Conservation (phyloP, 2,888 invertebrate species). For the Drosophila histrio region DNA sequence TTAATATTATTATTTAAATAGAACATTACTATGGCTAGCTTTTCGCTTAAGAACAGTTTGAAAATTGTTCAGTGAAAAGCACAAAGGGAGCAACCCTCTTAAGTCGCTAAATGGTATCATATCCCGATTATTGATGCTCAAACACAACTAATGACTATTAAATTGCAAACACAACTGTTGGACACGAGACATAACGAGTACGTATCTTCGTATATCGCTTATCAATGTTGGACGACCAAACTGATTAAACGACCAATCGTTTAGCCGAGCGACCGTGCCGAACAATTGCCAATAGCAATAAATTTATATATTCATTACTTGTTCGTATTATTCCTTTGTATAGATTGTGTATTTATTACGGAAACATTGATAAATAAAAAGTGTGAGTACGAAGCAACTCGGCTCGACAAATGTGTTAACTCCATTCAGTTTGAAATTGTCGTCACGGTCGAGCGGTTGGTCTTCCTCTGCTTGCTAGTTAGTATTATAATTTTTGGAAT, state of each 20-base stretch:
- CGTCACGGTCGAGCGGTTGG: slow-evolving; percentile 27
- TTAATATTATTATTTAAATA: too few relatives aligned
- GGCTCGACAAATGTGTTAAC: neutral
- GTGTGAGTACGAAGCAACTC: neutral
- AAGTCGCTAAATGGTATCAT: neutral
- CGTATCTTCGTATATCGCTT: slow-evolving; percentile 7
- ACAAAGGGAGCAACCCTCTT: neutral
- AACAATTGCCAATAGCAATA: slow-evolving; percentile 6
- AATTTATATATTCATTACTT: slow-evolving; percentile 3
- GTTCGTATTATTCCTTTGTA: neutral
- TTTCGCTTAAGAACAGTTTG: neutral
- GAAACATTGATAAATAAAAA: slow-evolving; percentile 25
- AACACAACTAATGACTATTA: slow-evolving; percentile 15
- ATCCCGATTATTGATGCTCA: neutral
- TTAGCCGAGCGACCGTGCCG: neutral
- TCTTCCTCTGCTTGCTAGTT: neutral
- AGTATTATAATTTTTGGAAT: neutral
- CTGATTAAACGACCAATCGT: neutral
- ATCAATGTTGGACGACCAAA: slow-evolving; percentile 5
- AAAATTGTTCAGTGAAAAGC: neutral
- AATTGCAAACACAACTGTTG: slow-evolving; percentile 7
- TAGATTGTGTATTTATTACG: slow-evolving; percentile 32
- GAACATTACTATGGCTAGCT: neutral
- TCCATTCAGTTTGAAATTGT: slow-evolving; percentile 32
- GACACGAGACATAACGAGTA: slow-evolving; percentile 1